phyloP scores from a whole-genome alignment of 2,888 invertebrate species.

The Cephus pulcher region DNA sequence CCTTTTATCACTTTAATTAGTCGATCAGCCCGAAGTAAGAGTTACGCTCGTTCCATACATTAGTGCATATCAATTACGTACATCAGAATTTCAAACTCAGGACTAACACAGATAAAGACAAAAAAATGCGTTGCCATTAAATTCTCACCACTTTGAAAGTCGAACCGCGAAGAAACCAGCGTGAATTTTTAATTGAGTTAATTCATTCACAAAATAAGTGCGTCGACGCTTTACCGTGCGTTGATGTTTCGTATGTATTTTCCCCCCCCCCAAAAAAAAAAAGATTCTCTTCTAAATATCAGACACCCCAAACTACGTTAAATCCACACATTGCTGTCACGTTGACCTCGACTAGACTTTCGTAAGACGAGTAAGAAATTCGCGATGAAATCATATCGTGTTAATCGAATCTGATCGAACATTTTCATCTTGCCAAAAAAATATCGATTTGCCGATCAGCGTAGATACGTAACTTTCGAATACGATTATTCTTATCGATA shows the following conservation, averaged over 20 bases:
- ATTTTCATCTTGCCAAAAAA: background rate
- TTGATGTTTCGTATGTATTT: background rate
- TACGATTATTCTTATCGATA: background rate
- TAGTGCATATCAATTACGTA: background rate
- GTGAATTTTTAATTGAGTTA: background rate
- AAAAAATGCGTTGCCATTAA: background rate
- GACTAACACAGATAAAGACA: background rate
- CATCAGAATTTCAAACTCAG: background rate
- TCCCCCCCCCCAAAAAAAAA: background rate
- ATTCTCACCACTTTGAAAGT: background rate
- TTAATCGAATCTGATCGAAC: background rate
- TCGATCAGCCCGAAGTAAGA: background rate
- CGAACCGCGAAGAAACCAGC: background rate
- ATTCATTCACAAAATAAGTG: background rate
- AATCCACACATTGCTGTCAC: no score
- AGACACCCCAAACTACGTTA: background rate
- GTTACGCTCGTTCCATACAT: background rate
- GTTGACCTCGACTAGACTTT: background rate
- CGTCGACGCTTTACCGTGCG: background rate
- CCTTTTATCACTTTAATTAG: background rate
- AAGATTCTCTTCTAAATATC: background rate
- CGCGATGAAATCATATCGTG: background rate
- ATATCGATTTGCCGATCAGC: background rate
- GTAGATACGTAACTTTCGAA: background rate
- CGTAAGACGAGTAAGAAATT: background rate